A percentile compares a stretch with the other conserved stretches of the same genome.
phyloP scores from a whole-genome alignment of 2,797 vertebrate genomes.

The Clarias pachynema region DNA sequence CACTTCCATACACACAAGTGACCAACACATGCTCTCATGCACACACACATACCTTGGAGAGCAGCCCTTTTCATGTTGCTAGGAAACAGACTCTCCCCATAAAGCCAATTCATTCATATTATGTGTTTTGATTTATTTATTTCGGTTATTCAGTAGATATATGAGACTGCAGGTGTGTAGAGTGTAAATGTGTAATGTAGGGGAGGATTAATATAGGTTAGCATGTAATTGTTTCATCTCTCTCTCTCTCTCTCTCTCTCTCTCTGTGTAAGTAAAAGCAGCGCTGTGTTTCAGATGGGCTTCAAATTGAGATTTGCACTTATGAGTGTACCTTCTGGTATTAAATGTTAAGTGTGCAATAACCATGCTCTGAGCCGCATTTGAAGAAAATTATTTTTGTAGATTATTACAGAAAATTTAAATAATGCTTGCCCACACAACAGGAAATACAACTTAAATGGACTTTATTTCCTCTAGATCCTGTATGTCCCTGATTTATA shows the following conservation, averaged over 20 bases:
- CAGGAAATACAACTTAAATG: constrained; percentile 48
- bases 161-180: constrained; percentile 24
- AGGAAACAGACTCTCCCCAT: constrained; percentile 73
- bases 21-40: constrained; percentile 33
- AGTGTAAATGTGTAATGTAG: constrained; percentile 55
- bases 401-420: constrained; percentile 42
- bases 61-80: constrained; percentile 78
- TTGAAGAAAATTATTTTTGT: constrained; percentile 35
- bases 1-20: constrained; percentile 33
- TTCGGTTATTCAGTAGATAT: constrained; percentile 64
- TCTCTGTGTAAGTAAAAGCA: neutral
- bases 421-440: constrained; percentile 32
- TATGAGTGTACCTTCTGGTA: constrained; percentile 27
- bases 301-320: constrained; percentile 35
- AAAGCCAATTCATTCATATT: constrained; percentile 65
- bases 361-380: constrained; percentile 37
- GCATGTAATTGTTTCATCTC: neutral
- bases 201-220: constrained; percentile 50
- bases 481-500: constrained; percentile 19
- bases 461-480: constrained; percentile 48
- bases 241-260: neutral
- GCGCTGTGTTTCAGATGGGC: constrained; percentile 21
- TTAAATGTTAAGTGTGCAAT: constrained; percentile 55
- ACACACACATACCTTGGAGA: constrained; percentile 58
- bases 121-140: constrained; percentile 65